Conservation (phyloP, 92 coral and sea anemone species). For the Siderastrea radians region DNA sequence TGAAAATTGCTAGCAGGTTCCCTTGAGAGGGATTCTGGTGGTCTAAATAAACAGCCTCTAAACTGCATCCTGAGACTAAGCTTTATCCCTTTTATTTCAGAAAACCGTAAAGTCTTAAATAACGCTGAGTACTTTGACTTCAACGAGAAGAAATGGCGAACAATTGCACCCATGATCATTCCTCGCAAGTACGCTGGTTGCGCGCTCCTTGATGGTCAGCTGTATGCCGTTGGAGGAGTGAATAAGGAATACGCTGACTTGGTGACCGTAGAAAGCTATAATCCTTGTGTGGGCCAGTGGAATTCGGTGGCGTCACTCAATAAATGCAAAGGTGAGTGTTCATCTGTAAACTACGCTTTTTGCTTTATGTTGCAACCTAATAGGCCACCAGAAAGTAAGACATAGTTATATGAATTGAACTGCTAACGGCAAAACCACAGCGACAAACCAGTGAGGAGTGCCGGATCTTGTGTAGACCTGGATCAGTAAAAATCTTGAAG, state of each 20-base stretch:
- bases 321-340: constrained; percentile 90
- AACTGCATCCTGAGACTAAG: not conserved
- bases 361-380: too few relatives aligned
- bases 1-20: too few relatives aligned
- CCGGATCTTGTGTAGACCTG: too few relatives aligned
- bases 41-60: too few relatives aligned
- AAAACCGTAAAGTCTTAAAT: constrained; percentile 83
- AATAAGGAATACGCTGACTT: constrained; percentile 94
- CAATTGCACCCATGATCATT: constrained; percentile 91
- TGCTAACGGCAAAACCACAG: not conserved
- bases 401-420: too few relatives aligned
- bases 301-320: constrained; percentile 94
- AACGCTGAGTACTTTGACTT: constrained; percentile 93
- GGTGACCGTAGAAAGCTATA: constrained; percentile 94
- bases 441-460: too few relatives aligned
- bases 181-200: constrained; percentile 93
- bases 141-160: constrained; percentile 86
- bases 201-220: constrained; percentile 97
- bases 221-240: constrained; percentile 99
- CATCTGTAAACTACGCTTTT: not conserved
- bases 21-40: too few relatives aligned
- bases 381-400: not conserved
- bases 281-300: constrained; percentile 93
- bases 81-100: constrained; percentile 46
- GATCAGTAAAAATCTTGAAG: too few relatives aligned